Evolutionary conservation across 2,797 vertebrate species (phyloP).

Genomic region (Pogonophryne albipinna): DNA sequence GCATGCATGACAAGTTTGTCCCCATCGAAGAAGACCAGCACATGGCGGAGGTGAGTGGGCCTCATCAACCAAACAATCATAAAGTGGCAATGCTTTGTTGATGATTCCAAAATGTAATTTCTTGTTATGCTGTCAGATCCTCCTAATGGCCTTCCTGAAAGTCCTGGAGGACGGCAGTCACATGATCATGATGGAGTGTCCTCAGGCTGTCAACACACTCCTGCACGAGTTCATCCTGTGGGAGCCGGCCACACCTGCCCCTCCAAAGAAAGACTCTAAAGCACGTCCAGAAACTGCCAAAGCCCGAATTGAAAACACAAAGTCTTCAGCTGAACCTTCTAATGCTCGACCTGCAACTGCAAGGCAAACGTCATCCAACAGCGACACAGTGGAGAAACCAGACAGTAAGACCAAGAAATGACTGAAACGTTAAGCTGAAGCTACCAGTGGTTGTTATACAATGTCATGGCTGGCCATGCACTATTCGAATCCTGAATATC

Average conservation of each 20-base stretch:
- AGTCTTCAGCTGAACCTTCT: conserved; percentile 33
- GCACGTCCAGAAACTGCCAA: conserved; percentile 75
- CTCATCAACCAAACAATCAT: not conserved
- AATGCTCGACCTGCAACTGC: conserved; percentile 63
- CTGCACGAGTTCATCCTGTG: conserved; percentile 96
- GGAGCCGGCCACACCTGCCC: conserved; percentile 85
- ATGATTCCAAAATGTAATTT: not conserved
- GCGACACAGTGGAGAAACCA: conserved; percentile 24
- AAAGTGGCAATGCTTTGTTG: not conserved
- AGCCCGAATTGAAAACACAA: conserved; percentile 50
- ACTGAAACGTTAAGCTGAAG: conserved; percentile 18
- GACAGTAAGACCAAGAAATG: conserved; percentile 53
- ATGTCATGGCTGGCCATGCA: conserved; percentile 6
- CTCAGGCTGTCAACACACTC: conserved; percentile 94
- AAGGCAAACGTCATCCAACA: conserved; percentile 40
- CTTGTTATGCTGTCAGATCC: conserved; percentile 84
- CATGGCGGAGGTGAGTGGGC: conserved; percentile 92
- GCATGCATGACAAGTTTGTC: conserved; percentile 97
- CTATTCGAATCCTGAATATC: conserved; percentile 20
- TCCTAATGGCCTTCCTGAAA: conserved; percentile 95
- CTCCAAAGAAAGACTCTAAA: conserved; percentile 76
- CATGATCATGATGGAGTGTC: conserved; percentile 99
- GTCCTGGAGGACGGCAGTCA: conserved; percentile 97
- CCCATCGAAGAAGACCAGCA: conserved; percentile 96
- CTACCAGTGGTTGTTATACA: conserved; percentile 6